Conservation (phyloP, 2,113 vertebrate species). For the Varanus salvator region DNA sequence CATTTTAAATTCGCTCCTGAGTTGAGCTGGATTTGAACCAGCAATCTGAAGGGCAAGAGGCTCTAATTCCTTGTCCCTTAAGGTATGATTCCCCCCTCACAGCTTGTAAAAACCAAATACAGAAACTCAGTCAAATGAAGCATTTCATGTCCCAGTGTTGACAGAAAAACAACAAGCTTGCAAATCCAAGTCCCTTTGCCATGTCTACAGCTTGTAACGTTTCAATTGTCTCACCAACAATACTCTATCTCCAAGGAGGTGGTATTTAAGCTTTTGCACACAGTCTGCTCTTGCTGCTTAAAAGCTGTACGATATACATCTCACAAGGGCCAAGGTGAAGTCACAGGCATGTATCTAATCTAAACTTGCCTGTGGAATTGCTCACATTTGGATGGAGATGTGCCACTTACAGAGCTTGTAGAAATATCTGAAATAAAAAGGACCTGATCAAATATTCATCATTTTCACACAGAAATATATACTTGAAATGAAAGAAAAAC, state of each 20-base stretch:
- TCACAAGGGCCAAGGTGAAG: constrained; percentile 2
- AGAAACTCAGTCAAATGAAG: constrained; percentile 56
- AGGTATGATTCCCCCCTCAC: constrained; percentile 23
- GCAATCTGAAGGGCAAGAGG: constrained; percentile 30
- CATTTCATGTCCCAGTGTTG: constrained; percentile 22
- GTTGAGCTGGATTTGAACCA: constrained; percentile 32
- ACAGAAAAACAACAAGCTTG: constrained; percentile 42
- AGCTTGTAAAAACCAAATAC: constrained; percentile 48
- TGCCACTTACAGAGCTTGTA: neutral
- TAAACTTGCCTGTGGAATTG: neutral
- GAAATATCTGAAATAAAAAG: fast-evolving
- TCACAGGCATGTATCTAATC: neutral
- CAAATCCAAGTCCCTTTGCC: constrained; percentile 40
- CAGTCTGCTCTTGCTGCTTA: neutral
- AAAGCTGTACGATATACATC: neutral
- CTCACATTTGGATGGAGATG: neutral
- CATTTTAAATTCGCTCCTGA: constrained; percentile 14
- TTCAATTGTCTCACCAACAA: constrained; percentile 34
- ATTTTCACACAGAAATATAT: neutral
- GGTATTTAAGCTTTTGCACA: constrained; percentile 16
- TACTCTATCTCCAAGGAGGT: constrained; percentile 4
- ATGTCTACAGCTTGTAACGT: constrained; percentile 47
- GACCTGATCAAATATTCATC: neutral
- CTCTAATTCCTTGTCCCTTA: constrained; percentile 18
- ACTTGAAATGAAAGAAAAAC: neutral